A percentile compares a stretch with the other conserved stretches of the same genome.
phyloP scores from a whole-genome alignment of 2,888 invertebrate species.

The Amorpha juglandis region DNA sequence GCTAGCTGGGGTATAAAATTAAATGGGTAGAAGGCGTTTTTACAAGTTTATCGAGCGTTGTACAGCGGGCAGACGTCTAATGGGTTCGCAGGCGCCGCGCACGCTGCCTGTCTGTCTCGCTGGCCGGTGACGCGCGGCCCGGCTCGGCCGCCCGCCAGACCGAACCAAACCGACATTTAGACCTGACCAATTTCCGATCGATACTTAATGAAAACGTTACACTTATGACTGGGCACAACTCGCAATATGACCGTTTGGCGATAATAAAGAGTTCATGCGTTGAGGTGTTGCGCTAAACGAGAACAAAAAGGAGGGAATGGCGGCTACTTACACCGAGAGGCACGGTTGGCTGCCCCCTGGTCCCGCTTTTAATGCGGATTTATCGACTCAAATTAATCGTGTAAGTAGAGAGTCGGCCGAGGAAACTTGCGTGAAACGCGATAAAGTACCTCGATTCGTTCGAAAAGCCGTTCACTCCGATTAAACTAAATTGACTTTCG shows the following conservation, averaged over 20 bases:
- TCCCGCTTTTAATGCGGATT: conserved; percentile 81
- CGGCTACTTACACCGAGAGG: conserved; percentile 70
- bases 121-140: conserved; percentile 60
- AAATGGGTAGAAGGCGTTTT: conserved; percentile 83
- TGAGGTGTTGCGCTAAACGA: conserved; percentile 47
- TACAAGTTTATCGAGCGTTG: conserved; percentile 84
- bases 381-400: conserved; percentile 84
- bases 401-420: conserved; percentile 74
- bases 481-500: conserved; percentile 66
- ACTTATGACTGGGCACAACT: conserved; percentile 50
- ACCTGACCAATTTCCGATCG: conserved; percentile 62
- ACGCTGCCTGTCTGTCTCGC: conserved; percentile 79
- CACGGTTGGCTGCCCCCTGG: conserved; percentile 73
- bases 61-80: conserved; percentile 80
- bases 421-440: conserved; percentile 79
- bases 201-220: conserved; percentile 53
- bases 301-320: conserved; percentile 73
- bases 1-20: conserved; percentile 80
- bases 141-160: conserved; percentile 45
- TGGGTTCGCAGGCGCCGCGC: conserved; percentile 79
- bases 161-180: conserved; percentile 52
- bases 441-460: conserved; percentile 72
- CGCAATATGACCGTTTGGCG: conserved; percentile 39
- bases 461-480: conserved; percentile 65
- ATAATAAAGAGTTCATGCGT: conserved; percentile 46